Evolutionary conservation across 2,797 vertebrate species (phyloP), one percentile per base, ranked within the genome.

Genomic region (Danio aesculapii): DNA sequence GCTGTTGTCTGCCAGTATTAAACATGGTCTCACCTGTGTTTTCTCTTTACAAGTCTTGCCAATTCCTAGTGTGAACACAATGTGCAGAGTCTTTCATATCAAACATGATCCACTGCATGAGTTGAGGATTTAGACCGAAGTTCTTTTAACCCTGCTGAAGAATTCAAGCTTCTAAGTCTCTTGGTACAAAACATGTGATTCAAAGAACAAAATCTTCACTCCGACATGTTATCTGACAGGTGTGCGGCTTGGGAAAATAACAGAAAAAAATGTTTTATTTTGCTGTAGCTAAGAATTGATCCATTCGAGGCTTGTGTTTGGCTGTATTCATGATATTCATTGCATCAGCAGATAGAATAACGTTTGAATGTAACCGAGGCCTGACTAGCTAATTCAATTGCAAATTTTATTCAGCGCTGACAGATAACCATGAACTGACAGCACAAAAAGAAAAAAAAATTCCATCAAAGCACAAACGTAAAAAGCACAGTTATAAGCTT

Each of bases 401-500:
- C 77, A 85, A 81, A 80, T 30, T 85, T 8, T 77, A 82, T 80
- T 66, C 80, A 69, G 63, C 53, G 59, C 7, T 59, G 50, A 47
- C 39, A 73, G 52, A 66, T 59, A 81, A 64, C 63, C 72, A 80
- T 77, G 79, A 76, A 75, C 63, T 68, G 19, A 66, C 81, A 71
- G 50, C 43, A 62, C 17, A 21, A 47, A 79, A 30, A 30, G 1
- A 77, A 58, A 72, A 63, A 61, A 64, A 72, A 78, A 68, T 66
- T 67, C 49, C 75, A 79, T 81, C 71, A 84, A 75, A 76, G 66
- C 55, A 79, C 62, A 76, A 63, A 59, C 39, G 41, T 30, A 30
- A 30, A 30, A 30, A 30, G 30, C 30, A 30, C 1, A 30, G 3
- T 43, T 67, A 67, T 70, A 67, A 64, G n/a, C n/a, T n/a, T n/a